These are phyloP conservation scores for Gracilinanus agilis DNA, from an alignment of 2,113 vertebrate genomes.

Conservation along the genomic window DNA sequence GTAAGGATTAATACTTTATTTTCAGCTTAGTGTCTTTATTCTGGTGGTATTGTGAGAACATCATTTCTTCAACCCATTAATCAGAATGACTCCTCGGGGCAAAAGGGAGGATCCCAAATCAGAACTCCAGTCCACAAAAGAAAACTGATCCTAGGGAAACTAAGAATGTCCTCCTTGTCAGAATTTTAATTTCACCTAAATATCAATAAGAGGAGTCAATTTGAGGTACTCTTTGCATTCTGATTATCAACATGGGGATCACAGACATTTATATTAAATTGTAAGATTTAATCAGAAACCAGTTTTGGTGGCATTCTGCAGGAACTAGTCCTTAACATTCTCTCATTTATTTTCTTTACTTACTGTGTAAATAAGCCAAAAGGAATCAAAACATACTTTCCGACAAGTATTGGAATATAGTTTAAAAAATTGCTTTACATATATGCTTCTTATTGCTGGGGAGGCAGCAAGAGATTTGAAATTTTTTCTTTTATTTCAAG, in stretches of 20 bases:
- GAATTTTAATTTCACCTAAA: neutral
- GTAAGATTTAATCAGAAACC: neutral
- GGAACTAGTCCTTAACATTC: neutral
- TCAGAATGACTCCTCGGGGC: neutral
- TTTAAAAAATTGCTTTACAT: constrained; percentile 10
- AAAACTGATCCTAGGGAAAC: neutral
- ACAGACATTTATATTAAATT: neutral
- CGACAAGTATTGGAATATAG: neutral
- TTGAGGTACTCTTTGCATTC: neutral
- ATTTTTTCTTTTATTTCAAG: neutral
- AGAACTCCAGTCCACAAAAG: neutral
- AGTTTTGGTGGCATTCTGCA: neutral
- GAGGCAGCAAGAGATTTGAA: neutral
- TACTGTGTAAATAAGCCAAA: neutral
- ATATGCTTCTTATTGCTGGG: neutral
- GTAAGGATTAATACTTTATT: neutral
- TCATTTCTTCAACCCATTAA: neutral
- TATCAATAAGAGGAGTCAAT: neutral
- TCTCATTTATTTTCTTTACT: neutral
- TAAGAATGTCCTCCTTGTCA: neutral
- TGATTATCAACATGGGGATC: neutral
- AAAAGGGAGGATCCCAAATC: neutral
- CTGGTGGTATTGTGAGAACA: neutral
- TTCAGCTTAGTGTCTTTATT: neutral
- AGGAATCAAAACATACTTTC: neutral